A percentile compares a stretch with the other conserved stretches of the same genome.
Evolutionary conservation across 2,888 invertebrate species (phyloP).

Genomic region (Pterobdella sp.): DNA sequence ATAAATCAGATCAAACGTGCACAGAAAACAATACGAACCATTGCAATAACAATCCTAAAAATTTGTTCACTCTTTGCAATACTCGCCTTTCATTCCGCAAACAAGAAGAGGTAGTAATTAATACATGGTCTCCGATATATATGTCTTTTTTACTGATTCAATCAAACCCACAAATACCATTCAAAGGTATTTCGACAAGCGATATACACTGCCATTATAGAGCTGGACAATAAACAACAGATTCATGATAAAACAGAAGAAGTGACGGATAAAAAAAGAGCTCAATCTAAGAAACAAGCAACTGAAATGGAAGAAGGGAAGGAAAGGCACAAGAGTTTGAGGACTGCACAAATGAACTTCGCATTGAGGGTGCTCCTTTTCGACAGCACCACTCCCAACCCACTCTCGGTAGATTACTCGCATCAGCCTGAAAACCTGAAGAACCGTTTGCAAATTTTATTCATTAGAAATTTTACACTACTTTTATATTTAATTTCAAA

Average conservation of each 20-base stretch:
- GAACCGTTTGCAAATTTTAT: no score
- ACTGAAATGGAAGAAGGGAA: no score
- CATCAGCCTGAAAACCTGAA: no score
- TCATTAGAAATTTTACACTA: no score
- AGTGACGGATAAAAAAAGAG: background rate
- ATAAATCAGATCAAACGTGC: no score
- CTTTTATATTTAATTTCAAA: no score
- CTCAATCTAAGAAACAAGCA: background rate
- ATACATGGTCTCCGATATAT: background rate
- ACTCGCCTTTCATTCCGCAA: background rate
- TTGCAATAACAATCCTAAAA: background rate
- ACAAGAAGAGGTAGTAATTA: slow-evolving; percentile 14
- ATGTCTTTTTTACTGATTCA: background rate
- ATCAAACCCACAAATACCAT: background rate
- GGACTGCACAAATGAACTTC: slow-evolving; percentile 44
- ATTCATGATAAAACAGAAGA: background rate
- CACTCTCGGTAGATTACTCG: slow-evolving; percentile 40
- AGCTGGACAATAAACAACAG: background rate
- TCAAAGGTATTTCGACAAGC: background rate
- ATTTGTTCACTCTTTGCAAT: background rate
- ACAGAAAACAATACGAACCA: background rate
- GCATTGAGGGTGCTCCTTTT: slow-evolving; percentile 49
- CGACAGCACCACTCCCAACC: slow-evolving; percentile 46
- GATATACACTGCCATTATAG: background rate
- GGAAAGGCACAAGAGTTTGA: slow-evolving; percentile 24